A percentile compares a stretch with the other conserved stretches of the same genome.
Evolutionary conservation across 2,113 vertebrate species (phyloP).

Genomic region (Loxodonta africana): DNA sequence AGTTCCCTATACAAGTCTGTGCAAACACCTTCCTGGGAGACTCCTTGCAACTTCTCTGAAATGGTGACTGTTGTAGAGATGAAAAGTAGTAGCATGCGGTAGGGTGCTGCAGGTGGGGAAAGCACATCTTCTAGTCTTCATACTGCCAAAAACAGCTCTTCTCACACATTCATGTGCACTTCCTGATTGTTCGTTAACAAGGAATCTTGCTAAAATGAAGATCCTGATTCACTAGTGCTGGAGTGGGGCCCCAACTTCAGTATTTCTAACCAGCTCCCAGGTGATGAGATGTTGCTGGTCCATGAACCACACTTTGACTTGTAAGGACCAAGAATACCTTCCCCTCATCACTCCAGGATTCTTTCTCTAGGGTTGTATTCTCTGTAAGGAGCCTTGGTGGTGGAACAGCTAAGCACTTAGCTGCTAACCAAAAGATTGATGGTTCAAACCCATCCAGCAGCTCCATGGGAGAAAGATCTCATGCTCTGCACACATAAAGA

Average conservation of each 20-base stretch:
- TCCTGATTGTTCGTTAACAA: background rate
- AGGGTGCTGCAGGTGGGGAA: background rate
- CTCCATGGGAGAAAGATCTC: background rate
- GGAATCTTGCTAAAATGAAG: background rate
- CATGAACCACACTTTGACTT: background rate
- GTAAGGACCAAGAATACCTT: background rate
- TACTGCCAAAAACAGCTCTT: background rate
- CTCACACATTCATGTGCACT: background rate
- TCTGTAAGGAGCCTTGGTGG: background rate
- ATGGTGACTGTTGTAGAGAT: background rate
- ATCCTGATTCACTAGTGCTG: background rate
- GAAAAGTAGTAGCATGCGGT: background rate
- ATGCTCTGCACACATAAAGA: background rate
- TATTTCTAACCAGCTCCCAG: constrained; percentile 24
- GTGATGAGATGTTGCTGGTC: background rate
- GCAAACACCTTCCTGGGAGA: background rate
- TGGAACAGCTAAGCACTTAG: background rate
- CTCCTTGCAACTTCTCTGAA: background rate
- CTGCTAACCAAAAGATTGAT: background rate
- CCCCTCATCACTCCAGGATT: background rate
- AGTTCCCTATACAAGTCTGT: background rate
- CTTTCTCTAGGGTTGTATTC: background rate
- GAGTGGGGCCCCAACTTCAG: background rate
- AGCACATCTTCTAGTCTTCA: background rate
- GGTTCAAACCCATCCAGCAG: background rate